Percentiles rank a stretch among this genome's conserved stretches.
Conservation (phyloP, 2,113 vertebrate species). For the Festucalex cinctus region DNA sequence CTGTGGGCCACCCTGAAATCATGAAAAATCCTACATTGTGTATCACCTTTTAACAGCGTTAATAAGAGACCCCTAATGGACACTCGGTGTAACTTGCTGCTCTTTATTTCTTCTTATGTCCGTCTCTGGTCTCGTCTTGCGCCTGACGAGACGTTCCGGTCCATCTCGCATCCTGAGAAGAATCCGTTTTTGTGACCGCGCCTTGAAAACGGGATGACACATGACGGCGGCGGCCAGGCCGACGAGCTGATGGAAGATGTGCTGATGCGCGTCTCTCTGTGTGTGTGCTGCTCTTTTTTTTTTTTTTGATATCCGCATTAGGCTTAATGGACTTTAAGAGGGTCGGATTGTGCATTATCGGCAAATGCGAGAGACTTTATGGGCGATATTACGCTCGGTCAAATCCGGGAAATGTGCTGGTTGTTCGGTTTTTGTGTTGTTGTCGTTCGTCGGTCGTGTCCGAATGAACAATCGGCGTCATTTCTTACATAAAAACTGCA, state of each 20-base stretch:
- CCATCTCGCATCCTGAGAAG: conserved; percentile 59
- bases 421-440: neutral
- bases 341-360: conserved; percentile 13
- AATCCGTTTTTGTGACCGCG: conserved; percentile 53
- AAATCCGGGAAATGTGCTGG: conserved; percentile 12
- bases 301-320: conserved; percentile 69
- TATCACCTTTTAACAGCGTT: too few species aligned
- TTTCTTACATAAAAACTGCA: conserved; percentile 38
- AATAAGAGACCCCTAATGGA: too few species aligned
- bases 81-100: too few species aligned
- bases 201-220: conserved; percentile 64
- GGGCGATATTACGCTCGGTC: conserved; percentile 12
- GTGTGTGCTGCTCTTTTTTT: conserved; percentile 7
- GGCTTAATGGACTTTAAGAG: conserved; percentile 61
- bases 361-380: conserved; percentile 4
- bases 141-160: conserved; percentile 51
- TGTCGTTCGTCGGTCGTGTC: neutral
- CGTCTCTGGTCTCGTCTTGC: conserved; percentile 34
- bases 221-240: conserved; percentile 56
- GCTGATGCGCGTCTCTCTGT: neutral
- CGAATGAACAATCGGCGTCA: conserved; percentile 15
- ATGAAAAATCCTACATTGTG: too few species aligned
- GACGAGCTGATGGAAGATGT: conserved; percentile 46
- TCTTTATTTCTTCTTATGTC: too few species aligned
- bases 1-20: too few species aligned